Base-by-base conservation (phyloP, 2,797 vertebrate species). In the Naso thynnoides region DNA sequence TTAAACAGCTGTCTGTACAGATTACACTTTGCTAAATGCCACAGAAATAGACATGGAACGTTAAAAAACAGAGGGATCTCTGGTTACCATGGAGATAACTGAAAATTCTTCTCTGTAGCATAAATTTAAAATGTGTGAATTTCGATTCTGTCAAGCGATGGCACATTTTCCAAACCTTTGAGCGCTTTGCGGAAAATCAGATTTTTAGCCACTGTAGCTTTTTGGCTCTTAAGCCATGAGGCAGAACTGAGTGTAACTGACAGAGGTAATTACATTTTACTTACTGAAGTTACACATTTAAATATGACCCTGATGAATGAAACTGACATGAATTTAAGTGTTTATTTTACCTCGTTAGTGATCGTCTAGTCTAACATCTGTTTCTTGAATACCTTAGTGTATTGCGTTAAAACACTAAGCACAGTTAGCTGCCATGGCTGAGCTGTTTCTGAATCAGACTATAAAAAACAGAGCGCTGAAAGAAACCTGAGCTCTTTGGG, bases 401-500 rank as follows among this genome's bases (percentile, higher is more conserved):
- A 50, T 77, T 84, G 67, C 71, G 31, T 56, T 77, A 66, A 60
- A 81, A 56, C 19, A 58, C 58, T 55, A 27, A 52, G 27, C 10
- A 8, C 48, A 68, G 63, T 72, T 68, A 48, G 70, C 73, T 29
- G 26, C 48, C 57, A 14, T 16, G 49, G 68, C 73, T 54, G 53
- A 82, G 70, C 52, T 69, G 58, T 78, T 71, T 74, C 58, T 85
- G 82, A 86, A 76, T 85, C 77, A 70, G 66, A 78, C 79, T 71
- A 66, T 65, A 54, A 78, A 87, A 81, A 65, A 29, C 39, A 50
- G 56, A 63, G 54, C 13, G 44, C 81, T 84, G 83, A 75, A 83
- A 87, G 84, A 77, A 88, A 72, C 71, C 63, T 45, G 68, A 83
- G 66, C 67, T 82, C 73, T 79, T 68, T 69, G 63, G 76, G 68